Base-by-base conservation (phyloP, 1,140 invertebrate species). In the Dinoponera quadriceps region DNA sequence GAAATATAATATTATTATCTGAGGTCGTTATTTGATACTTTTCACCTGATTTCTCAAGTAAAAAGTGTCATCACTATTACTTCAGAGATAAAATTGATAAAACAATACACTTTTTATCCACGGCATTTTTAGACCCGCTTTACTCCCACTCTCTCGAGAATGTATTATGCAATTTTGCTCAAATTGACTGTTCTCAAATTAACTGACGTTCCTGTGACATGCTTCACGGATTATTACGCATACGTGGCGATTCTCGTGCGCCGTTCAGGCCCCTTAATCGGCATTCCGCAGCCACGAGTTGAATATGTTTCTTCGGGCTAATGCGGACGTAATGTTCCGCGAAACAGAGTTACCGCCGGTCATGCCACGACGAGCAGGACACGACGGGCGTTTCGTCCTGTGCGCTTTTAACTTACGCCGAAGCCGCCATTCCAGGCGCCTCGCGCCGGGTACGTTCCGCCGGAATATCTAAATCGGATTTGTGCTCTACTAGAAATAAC, bases 381-480 rank as follows among this genome's bases (percentile, higher is more conserved):
- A 57, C 60, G 55, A 3, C 18, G 18, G n/a, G n/a, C 65, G 33
- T 71, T 69, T 54, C 38, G 25, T 65, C 68, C n/a, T 27, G 44
- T 13, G 49, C 51, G 72, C 74, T 63, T 86, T 83, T 83, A 33
- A 73, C 48, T 51, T 60, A 54, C 20, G n/a, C 57, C 54, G 44
- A 38, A 44, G 29, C 38, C 49, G 25, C 29, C 54, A 77, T 48
- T 69, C 51, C 57, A 69, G 33, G 18, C 65, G 25, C 22, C 1
- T n/a, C 44, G 7, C 27, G 60, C 33, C 57, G 38, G 18, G 20
- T 77, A 29, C 51, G 62, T 85, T 74, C n/a, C 69, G 48, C 22
- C 20, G 20, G 62, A 38, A 57, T 85, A 85, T 77, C 48, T 69
- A 85, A 84, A 85, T 84, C 83, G 84, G 65, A 85, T 85, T 86